These are phyloP conservation scores for Perccottus glenii DNA, from an alignment of 2,113 vertebrate species.

Conservation along the genomic window DNA sequence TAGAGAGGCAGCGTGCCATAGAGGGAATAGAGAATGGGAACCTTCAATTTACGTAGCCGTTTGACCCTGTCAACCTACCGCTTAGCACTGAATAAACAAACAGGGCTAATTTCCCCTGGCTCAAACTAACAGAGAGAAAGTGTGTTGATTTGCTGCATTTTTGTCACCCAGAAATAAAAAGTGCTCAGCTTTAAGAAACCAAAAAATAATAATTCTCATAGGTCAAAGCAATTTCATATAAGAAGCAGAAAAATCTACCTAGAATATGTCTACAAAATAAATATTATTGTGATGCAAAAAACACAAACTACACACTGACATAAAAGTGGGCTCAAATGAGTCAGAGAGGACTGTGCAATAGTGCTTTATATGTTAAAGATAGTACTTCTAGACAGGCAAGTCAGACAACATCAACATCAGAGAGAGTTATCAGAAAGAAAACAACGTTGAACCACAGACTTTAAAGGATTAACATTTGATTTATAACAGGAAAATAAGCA, in stretches of 20 bases:
- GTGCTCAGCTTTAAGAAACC: conserved; percentile 2
- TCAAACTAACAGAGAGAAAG: conserved; percentile 22
- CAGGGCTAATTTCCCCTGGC: conserved; percentile 23
- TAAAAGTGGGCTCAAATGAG: neutral
- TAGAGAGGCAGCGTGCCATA: neutral
- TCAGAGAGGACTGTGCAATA: neutral
- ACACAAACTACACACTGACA: neutral
- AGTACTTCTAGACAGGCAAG: too few species aligned
- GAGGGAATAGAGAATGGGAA: conserved; percentile 9
- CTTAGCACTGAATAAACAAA: conserved; percentile 42
- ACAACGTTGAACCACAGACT: too few species aligned
- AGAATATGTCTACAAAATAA: too few species aligned
- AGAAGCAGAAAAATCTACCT: neutral
- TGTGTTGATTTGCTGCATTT: conserved; percentile 20
- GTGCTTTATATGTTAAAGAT: too few species aligned
- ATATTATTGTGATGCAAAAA: neutral
- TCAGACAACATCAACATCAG: too few species aligned
- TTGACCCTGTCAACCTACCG: conserved; percentile 36
- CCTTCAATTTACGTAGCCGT: conserved; percentile 6
- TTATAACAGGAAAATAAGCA: too few species aligned
- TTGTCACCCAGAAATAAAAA: conserved; percentile 10
- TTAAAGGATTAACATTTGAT: too few species aligned
- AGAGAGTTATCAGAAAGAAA: too few species aligned
- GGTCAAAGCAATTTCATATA: neutral
- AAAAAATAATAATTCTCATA: neutral